These are phyloP conservation scores for Oreochromis tanganicae DNA, from an alignment of 2,113 vertebrate species.

Conservation along the genomic window DNA sequence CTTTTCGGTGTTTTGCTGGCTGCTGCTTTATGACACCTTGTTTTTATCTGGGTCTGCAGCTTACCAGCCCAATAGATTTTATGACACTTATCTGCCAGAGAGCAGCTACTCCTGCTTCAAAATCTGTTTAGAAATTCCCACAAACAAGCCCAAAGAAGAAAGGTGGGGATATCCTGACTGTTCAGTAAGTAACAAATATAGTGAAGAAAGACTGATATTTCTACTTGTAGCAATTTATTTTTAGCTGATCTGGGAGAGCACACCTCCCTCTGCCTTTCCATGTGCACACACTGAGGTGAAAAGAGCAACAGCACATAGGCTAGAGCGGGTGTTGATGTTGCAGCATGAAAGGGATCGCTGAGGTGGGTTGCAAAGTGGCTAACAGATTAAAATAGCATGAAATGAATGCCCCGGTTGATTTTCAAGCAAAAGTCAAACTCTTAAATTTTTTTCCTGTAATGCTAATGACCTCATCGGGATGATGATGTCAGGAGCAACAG, in stretches of 20 bases:
- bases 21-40: background rate
- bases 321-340: background rate
- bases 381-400: background rate
- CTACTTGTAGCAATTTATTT: background rate
- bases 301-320: background rate
- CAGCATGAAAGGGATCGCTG: background rate
- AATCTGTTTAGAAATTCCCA: background rate
- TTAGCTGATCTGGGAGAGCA: background rate
- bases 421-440: background rate
- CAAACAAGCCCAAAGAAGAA: background rate
- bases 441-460: background rate
- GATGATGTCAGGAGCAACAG: background rate
- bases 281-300: background rate
- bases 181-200: background rate
- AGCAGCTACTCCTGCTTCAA: background rate
- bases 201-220: background rate
- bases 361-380: background rate
- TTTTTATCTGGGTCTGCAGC: background rate
- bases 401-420: background rate
- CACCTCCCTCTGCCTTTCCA: background rate
- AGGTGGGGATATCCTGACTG: background rate
- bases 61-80: background rate
- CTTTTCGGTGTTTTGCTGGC: background rate
- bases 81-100: background rate
- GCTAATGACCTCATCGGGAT: background rate